These are phyloP conservation scores for Octopus bimaculoides DNA, from an alignment of 1,140 invertebrate species.

Conservation along the genomic window DNA sequence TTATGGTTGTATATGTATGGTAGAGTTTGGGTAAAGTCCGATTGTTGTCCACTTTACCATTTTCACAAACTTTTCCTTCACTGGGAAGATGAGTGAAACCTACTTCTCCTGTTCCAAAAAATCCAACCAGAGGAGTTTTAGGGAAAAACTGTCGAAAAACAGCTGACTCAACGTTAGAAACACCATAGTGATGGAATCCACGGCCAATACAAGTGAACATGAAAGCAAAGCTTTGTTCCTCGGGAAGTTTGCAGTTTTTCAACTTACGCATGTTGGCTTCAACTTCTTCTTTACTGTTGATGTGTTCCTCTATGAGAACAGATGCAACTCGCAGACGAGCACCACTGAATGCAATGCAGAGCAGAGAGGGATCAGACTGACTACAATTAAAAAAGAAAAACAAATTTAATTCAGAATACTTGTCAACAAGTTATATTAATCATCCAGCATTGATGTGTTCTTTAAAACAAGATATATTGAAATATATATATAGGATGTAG, in stretches of 20 bases:
- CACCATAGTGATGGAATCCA: slow-evolving; percentile 53
- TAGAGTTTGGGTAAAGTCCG: slow-evolving; percentile 31
- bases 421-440: too few relatives aligned
- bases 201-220: slow-evolving; percentile 66
- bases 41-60: background rate
- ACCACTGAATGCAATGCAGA: slow-evolving; percentile 50
- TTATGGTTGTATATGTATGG: slow-evolving; percentile 54
- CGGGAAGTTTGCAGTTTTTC: slow-evolving; percentile 47
- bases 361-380: slow-evolving; percentile 16
- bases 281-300: slow-evolving; percentile 33
- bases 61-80: slow-evolving; percentile 11
- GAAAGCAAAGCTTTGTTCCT: slow-evolving; percentile 58
- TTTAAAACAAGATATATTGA: too few relatives aligned
- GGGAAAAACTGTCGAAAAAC: slow-evolving; percentile 65
- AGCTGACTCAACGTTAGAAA: slow-evolving; percentile 61
- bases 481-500: too few relatives aligned
- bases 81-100: slow-evolving; percentile 56
- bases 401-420: background rate
- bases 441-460: too few relatives aligned
- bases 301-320: slow-evolving; percentile 39
- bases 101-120: slow-evolving; percentile 66
- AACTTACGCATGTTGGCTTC: slow-evolving; percentile 45
- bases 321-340: slow-evolving; percentile 45
- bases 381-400: slow-evolving; percentile 15
- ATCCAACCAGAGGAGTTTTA: slow-evolving; percentile 62